Evolutionary conservation across 2,888 invertebrate genomes (phyloP).

Genomic region (Drosophila birchii): DNA sequence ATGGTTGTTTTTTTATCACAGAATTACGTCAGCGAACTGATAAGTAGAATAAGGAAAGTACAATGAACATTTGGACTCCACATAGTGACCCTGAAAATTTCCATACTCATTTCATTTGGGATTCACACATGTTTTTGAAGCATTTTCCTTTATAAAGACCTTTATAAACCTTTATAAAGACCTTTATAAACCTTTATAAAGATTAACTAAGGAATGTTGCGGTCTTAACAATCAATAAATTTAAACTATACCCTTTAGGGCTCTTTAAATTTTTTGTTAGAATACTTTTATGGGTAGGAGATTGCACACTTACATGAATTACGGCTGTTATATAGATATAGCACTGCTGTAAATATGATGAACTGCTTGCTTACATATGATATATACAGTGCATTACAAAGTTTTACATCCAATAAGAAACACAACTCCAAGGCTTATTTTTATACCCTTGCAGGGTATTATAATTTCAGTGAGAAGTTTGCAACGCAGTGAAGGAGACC

Average conservation of each 20-base stretch:
- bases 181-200: neutral
- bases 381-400: neutral
- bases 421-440: rapidly evolving
- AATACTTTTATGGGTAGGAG: conserved; percentile 1
- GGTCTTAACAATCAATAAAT: neutral
- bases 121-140: too few relatives aligned
- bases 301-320: neutral
- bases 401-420: conserved; percentile 1
- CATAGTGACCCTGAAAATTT: neutral
- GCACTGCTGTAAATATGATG: neutral
- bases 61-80: neutral
- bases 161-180: too few relatives aligned
- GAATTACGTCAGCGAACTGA: neutral
- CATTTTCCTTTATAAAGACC: too few relatives aligned
- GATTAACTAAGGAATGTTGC: neutral
- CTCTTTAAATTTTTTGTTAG: neutral
- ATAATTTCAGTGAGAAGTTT: too few relatives aligned
- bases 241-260: neutral
- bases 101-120: neutral
- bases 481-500: too few relatives aligned
- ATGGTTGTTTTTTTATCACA: neutral
- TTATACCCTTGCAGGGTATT: too few relatives aligned
- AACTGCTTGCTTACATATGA: conserved; percentile 1
- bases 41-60: neutral
- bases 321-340: neutral